These are phyloP conservation scores for Gymnocypris eckloni DNA, from an alignment of 2,797 vertebrate genomes.

Conservation along the genomic window DNA sequence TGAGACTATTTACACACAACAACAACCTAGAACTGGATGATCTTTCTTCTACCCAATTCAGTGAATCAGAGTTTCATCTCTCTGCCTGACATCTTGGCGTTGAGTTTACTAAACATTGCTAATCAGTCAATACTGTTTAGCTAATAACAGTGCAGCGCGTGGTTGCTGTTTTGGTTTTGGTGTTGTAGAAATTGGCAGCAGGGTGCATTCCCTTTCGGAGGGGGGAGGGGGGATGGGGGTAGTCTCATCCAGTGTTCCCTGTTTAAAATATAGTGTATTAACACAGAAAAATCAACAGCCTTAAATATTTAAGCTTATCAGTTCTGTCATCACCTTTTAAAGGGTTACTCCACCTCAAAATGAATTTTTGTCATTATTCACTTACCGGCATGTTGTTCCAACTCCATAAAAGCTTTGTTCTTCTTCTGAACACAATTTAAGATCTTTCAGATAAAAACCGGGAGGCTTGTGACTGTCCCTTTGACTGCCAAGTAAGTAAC, in stretches of 20 bases:
- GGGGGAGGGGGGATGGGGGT: slow-evolving; percentile 50
- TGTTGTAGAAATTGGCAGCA: slow-evolving; percentile 66
- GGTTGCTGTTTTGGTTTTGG: slow-evolving; percentile 68
- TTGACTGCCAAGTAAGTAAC: too few species aligned
- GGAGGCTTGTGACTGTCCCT: too few species aligned
- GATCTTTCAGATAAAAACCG: too few species aligned
- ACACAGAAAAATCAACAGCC: slow-evolving; percentile 1
- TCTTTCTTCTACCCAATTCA: slow-evolving; percentile 62
- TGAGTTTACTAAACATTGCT: slow-evolving; percentile 82
- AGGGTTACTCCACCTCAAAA: too few species aligned
- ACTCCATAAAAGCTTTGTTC: too few species aligned
- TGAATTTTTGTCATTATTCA: too few species aligned
- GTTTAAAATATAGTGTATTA: slow-evolving; percentile 2
- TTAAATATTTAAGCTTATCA: slow-evolving; percentile 27
- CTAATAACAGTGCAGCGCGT: slow-evolving; percentile 75
- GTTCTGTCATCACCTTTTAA: slow-evolving; percentile 1
- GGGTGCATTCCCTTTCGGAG: slow-evolving; percentile 62
- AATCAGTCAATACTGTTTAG: slow-evolving; percentile 80
- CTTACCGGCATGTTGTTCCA: too few species aligned
- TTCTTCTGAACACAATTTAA: too few species aligned
- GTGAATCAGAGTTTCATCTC: slow-evolving; percentile 72
- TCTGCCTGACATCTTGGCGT: slow-evolving; percentile 72
- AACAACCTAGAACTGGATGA: slow-evolving; percentile 66
- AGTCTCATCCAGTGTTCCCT: slow-evolving; percentile 47
- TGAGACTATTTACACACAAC: slow-evolving; percentile 80